Evolutionary conservation across 2,888 invertebrate species (phyloP).

Genomic region (Pyralis farinalis): DNA sequence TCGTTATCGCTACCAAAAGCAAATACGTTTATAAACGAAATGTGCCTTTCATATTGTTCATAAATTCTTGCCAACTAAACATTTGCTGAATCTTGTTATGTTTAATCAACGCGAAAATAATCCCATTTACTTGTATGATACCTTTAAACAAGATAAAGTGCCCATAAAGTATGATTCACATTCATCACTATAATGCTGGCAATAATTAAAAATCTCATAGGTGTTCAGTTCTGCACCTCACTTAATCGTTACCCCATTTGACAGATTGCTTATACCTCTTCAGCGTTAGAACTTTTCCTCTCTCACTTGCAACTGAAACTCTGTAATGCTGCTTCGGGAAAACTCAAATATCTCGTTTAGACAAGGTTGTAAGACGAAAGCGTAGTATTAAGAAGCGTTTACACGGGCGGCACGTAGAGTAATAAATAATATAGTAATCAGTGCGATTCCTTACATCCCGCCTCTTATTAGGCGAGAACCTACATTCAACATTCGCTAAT

Average conservation of each 20-base stretch:
- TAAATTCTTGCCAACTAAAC: no score
- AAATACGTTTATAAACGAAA: no score
- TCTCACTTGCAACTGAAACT: slow-evolving; percentile 15
- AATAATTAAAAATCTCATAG: slow-evolving; percentile 73
- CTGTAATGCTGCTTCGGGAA: slow-evolving; percentile 6
- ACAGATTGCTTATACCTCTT: slow-evolving; percentile 53
- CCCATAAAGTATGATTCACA: slow-evolving; percentile 45
- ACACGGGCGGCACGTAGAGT: slow-evolving; percentile 77
- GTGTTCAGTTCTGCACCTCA: slow-evolving; percentile 56
- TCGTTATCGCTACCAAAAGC: no score
- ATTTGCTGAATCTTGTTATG: no score
- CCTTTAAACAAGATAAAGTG: slow-evolving; percentile 26
- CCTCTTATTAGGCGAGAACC: slow-evolving; percentile 77
- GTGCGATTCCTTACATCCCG: slow-evolving; percentile 79
- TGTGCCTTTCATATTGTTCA: no score
- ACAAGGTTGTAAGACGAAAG: slow-evolving; percentile 55
- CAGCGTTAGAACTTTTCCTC: slow-evolving; percentile 48
- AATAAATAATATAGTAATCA: slow-evolving; percentile 81
- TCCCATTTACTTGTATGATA: background rate
- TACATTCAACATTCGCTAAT: slow-evolving; percentile 79
- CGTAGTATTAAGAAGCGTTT: slow-evolving; percentile 77
- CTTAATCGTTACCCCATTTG: slow-evolving; percentile 70
- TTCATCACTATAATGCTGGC: slow-evolving; percentile 60
- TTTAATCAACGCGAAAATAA: background rate
- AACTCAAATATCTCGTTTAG: slow-evolving; percentile 23